Base-by-base conservation (phyloP, 2,113 vertebrate genomes). In the Pygathrix nemaeus region DNA sequence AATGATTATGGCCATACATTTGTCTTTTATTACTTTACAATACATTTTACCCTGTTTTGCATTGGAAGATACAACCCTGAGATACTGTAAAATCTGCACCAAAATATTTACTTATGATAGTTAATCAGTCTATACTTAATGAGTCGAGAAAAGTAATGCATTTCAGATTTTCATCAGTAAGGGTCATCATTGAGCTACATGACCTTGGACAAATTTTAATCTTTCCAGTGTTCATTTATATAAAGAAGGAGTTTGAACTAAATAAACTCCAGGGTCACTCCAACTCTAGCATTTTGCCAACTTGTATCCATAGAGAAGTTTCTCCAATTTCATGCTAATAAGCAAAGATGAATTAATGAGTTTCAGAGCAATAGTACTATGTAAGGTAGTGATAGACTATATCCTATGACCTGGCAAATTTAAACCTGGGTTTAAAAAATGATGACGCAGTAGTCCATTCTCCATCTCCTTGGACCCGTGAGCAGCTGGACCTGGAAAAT, bases 101-200 rank as follows among this genome's bases (percentile, higher is more conserved):
- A 55, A 92, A 81, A 27, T 76, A 84, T 79, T 90, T 92, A 85
- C 32, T 55, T 52, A 52, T 10, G 25, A 1, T 48, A 85, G 70
- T 40, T 38, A 87, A 43, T 81, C 4, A 90, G 40, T 52, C 45
- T 18, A 73, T 66, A 59, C 2, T 86, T 86, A 55, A 64, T 52
- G 18, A 73, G 78, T 81, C 32, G 78, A 85, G 32, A 40, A 88
- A 66, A 72, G 2, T 21, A 81, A 45, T 21, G 17, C 12, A 73
- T 66, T 93, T 93, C 20, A 55, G 6, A 91, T 57, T 93, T 83
- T 93, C 76, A 50, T 93, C 21, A 85, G 27, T 45, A 92, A 84
- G n/a, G 21, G 21, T 90, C 32, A 38, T 72, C 23, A 78, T 17
- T 76, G 45, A 94, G 25, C 43, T 85, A 5, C 0, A 2, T 81